A percentile compares a stretch with the other conserved stretches of the same genome.
phyloP scores from a whole-genome alignment of 2,797 vertebrate species.

The Sylvilagus floridanus region DNA sequence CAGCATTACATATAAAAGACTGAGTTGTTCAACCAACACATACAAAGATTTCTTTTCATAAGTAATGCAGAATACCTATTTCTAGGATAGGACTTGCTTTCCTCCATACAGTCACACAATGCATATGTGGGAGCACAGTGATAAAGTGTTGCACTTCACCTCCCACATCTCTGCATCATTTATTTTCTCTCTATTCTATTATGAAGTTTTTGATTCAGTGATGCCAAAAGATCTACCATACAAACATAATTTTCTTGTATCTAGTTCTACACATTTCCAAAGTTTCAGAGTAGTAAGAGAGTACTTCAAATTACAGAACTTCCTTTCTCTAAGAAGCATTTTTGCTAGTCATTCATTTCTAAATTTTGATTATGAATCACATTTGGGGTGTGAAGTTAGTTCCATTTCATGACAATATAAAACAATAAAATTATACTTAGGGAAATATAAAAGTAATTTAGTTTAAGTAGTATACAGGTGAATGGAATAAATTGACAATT shows the following conservation, averaged over 20 bases:
- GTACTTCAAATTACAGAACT: background rate
- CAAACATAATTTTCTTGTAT: background rate
- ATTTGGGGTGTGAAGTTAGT: background rate
- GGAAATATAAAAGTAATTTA: background rate
- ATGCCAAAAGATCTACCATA: background rate
- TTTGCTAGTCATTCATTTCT: background rate
- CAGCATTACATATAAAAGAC: too few relatives aligned
- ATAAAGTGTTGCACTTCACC: background rate
- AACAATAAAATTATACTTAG: background rate
- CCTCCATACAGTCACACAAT: background rate
- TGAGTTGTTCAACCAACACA: too few relatives aligned
- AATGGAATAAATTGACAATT: background rate
- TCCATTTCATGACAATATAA: background rate
- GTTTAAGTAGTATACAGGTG: background rate
- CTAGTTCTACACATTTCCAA: background rate
- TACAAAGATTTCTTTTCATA: too few relatives aligned
- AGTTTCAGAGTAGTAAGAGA: background rate
- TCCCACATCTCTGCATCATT: background rate
- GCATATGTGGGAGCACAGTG: background rate
- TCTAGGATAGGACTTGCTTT: too few relatives aligned
- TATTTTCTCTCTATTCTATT: background rate
- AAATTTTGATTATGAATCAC: background rate
- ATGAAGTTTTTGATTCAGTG: background rate
- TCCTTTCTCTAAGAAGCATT: background rate
- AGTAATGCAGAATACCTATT: too few relatives aligned